Evolutionary conservation across 2,797 vertebrate genomes (phyloP).

Genomic region (Cichlasoma orientale): DNA sequence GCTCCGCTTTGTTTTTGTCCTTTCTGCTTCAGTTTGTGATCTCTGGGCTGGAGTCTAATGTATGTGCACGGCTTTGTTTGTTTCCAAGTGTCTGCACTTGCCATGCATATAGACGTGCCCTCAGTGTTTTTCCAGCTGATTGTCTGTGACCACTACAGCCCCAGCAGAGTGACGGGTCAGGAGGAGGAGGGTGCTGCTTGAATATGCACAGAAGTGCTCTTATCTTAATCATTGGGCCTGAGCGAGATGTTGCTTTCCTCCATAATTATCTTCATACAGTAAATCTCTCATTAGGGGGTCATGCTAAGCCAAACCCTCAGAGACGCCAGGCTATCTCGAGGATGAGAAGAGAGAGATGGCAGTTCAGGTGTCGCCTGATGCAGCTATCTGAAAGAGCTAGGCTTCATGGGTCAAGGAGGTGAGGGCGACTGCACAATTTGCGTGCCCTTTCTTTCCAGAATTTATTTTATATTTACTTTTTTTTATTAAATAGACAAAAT

Average conservation of each 20-base stretch:
- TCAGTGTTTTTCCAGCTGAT: slow-evolving; percentile 56
- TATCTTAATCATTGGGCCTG: slow-evolving; percentile 76
- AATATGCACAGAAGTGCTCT: slow-evolving; percentile 66
- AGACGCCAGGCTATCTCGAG: slow-evolving; percentile 42
- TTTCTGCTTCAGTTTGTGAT: slow-evolving; percentile 2
- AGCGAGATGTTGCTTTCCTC: slow-evolving; percentile 59
- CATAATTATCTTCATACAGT: slow-evolving; percentile 75
- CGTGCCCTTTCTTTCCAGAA: not conserved
- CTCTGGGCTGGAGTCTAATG: not conserved
- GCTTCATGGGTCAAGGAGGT: not conserved
- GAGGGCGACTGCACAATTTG: not conserved
- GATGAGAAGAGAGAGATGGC: slow-evolving; percentile 16
- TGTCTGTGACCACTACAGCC: slow-evolving; percentile 57
- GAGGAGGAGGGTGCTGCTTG: slow-evolving; percentile 34
- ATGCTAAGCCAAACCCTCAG: slow-evolving; percentile 50
- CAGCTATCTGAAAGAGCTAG: slow-evolving; percentile 15
- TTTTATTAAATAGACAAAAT: too few relatives aligned
- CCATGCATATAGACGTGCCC: slow-evolving; percentile 9
- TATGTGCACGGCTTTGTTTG: not conserved
- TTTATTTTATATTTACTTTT: not conserved
- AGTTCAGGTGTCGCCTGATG: slow-evolving; percentile 34
- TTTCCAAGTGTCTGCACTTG: slow-evolving; percentile 12
- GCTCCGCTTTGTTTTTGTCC: slow-evolving; percentile 4
- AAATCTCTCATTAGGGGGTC: slow-evolving; percentile 75
- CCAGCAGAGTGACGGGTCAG: slow-evolving; percentile 38